Evolutionary conservation across 2,888 invertebrate species (phyloP), one percentile per base, ranked within the genome.

Genomic region (Tubulanus polymorphus): DNA sequence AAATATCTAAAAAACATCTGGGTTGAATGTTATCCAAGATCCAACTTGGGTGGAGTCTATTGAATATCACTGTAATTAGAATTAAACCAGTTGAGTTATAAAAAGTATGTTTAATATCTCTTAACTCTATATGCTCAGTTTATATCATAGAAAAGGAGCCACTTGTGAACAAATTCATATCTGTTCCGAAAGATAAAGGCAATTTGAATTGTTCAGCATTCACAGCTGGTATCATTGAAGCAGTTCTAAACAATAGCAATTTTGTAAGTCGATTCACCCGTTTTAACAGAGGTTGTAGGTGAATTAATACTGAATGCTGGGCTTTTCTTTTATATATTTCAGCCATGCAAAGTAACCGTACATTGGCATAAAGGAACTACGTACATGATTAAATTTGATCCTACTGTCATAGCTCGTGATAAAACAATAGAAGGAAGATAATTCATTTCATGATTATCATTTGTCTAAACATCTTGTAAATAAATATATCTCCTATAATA

Each of bases 361-460:
- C 96, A 97, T 79, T 97, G 96, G 95, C 97, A 99, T 79, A 95
- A 97, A 79, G 99, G 96, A 37, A 97, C 97, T 8, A 96, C 97
- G 0, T 99, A 96, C 76, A 94, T 97, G 91, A 93, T 99, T 8
- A 93, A 94, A 80, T 95, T 96, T 80, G 95, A 96, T 67, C 94
- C 95, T 74, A 85, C 88, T 30, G 94, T 95, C 51, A 89, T 94
- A 66, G 83, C 88, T 2, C 84, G 94, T 68, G 94, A 95, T 75
- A 94, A 93, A 76, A 89, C 91, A 68, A 81, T 93, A 60, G 94
- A 94, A 81, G 91, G 92, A 64, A 86, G 90, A 80, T 75, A 63
- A 8, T 12, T 35, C n/a, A n/a, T n/a, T n/a, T n/a, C n/a, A n/a
- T n/a, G n/a, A n/a, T n/a, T n/a, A n/a, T n/a, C n/a, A n/a, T n/a